Conservation (phyloP, 2,888 invertebrate species). For the Ganaspis brasiliensis region DNA sequence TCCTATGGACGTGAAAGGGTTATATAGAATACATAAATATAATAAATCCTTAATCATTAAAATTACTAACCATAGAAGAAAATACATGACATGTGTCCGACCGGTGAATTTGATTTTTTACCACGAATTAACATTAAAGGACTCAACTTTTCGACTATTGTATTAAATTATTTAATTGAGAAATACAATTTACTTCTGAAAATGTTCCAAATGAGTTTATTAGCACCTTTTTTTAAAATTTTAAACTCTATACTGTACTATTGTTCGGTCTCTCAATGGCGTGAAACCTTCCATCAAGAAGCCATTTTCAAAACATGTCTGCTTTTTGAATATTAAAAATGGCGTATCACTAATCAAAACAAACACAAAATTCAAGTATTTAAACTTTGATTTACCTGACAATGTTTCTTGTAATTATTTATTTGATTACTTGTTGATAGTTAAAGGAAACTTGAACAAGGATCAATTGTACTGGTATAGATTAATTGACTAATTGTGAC, state of each 20-base stretch:
- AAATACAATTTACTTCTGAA: too few species aligned
- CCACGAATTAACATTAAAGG: too few species aligned
- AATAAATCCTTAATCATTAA: too few species aligned
- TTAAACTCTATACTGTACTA: not conserved
- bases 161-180: too few species aligned
- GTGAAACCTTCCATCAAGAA: constrained; percentile 72
- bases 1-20: too few species aligned
- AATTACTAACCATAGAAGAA: too few species aligned
- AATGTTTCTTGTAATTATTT: not conserved
- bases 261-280: constrained; percentile 1
- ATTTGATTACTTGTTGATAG: not conserved
- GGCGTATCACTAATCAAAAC: constrained; percentile 82
- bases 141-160: too few species aligned
- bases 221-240: not conserved
- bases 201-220: not conserved
- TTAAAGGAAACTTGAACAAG: not conserved
- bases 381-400: not conserved
- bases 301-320: constrained; percentile 86
- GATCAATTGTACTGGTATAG: not conserved
- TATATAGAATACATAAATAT: too few species aligned
- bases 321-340: constrained; percentile 82
- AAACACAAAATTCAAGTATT: constrained; percentile 70
- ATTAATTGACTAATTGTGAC: not conserved
- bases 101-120: too few species aligned
- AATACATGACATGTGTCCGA: too few species aligned